Evolutionary conservation across 2,888 invertebrate genomes (phyloP), one percentile per base, ranked within the genome.

Genomic region (Drosophila phalerata): DNA sequence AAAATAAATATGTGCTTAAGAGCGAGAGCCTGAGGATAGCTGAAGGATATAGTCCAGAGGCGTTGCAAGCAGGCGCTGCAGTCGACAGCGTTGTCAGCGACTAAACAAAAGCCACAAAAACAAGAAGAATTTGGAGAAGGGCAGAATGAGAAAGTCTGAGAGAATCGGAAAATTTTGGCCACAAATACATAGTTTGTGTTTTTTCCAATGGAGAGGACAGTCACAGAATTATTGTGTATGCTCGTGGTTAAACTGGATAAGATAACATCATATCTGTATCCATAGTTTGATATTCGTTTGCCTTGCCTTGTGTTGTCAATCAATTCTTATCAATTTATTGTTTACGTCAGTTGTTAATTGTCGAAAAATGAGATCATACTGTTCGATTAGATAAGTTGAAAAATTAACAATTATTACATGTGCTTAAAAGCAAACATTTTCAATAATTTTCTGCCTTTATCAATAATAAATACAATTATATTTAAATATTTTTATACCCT

Each of bases 51-150:
- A 32, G 11, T 6, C 17, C 19, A 40, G 17, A 15, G 30, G 42
- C 52, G 22, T 19, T 63, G 65, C 42, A 72, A 60, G 40, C 30
- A 42, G 38, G 0, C 60, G 19, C 72, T 85, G 86, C 84, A 88
- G 65, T 78, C 88, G 84, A 73, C 80, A 79, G 64, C 67, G 58
- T 69, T 81, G 73, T 57, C 81, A 73, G 71, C 70, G 66, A 56
- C 89, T 79, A 81, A 84, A 79, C 89, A 84, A 84, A 84, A 69
- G 79, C 61, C 61, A 32, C 58, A 61, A 48, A 28, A 71, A 37
- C 38, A 45, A 17, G 8, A 22, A 32, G 10, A 19, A 15, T 25
- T 22, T 22, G 22, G 3, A 32, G 19, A 9, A 8, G 5, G 32
- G 8, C 28, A 32, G 17, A 3, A 11, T 17, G 28, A 8, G 13